Base-by-base conservation (phyloP, 2,888 invertebrate species). In the Osedax fenrisi region DNA sequence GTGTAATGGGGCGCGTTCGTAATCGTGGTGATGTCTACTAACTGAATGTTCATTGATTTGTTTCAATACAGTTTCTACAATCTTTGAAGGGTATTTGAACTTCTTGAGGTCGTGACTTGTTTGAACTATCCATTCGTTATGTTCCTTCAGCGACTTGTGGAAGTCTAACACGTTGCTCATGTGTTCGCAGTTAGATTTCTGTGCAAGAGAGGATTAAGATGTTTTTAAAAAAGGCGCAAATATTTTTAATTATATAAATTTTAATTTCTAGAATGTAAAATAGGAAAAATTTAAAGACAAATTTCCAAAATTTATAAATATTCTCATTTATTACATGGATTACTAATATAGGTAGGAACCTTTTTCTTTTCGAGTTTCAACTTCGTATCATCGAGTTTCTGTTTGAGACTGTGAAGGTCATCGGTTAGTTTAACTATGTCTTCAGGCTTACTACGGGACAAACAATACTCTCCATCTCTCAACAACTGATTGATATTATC, bases 121-220 rank as follows among this genome's bases (percentile, higher is more conserved):
- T 72, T 80, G 82, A 75, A 81, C 82, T 76, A 84, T 76, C 84
- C 84, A 84, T 77, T 83, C 84, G n/a, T 83, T 83, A 79, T 83
- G 83, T 24, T 81, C 79, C 76, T 83, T 83, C 76, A 84, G 79
- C 5, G 81, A 82, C 68, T 80, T 81, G 76, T 84, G 83, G 81
- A 84, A 84, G 75, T 82, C 81, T 26, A 80, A 78, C 2, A 84
- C 83, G 74, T 84, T 83, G 66, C 77, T 76, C 68, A 82, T 76
- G 77, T 84, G 84, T 72, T 82, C 83, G 41, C 41, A 41, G 41
- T 41, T 41, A 17, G 41, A 10, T 41, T 41, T 41, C 41, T 41
- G 17, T 41, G 5, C 10, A 17, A 5, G 41, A 1, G 21, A 23
- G 13, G 61, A 10, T 61, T 2, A 1, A 61, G 2, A 13, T 5